Evolutionary conservation across 2,888 invertebrate species (phyloP).

Genomic region (Chaetogeoica ovagalla): DNA sequence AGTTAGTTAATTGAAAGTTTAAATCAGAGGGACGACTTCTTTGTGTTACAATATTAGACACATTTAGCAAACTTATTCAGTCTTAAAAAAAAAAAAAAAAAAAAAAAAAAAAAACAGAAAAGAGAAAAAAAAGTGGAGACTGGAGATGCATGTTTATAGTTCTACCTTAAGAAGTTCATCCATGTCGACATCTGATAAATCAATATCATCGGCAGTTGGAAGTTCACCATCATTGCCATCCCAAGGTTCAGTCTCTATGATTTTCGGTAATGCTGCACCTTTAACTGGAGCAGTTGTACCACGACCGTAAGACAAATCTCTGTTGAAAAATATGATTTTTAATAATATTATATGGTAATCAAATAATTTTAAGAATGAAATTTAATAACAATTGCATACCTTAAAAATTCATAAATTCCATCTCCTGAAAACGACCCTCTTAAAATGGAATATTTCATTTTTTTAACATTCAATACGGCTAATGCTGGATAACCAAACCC

Average conservation of each 20-base stretch:
- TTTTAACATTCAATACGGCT: conserved; percentile 94
- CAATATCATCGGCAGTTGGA: conserved; percentile 85
- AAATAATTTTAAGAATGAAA: not conserved
- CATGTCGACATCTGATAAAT: conserved; percentile 85
- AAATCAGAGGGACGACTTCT: conserved; percentile 20
- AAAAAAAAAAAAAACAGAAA: conserved; percentile 42
- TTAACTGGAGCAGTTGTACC: conserved; percentile 87
- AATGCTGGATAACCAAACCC: conserved; percentile 98
- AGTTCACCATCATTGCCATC: conserved; percentile 92
- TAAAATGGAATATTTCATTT: conserved; percentile 92
- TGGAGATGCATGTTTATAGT: conserved; percentile 36
- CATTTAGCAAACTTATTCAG: conserved; percentile 35
- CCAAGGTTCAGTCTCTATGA: conserved; percentile 76
- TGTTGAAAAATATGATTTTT: conserved; percentile 57
- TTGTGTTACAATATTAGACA: conserved; percentile 19
- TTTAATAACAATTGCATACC: conserved; percentile 60
- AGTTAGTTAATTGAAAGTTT: not conserved
- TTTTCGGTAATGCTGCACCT: conserved; percentile 77
- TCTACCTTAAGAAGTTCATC: conserved; percentile 63
- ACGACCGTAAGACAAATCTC: conserved; percentile 89
- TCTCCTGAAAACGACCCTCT: conserved; percentile 91
- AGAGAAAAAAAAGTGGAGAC: conserved; percentile 38
- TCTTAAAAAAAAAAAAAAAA: conserved; percentile 53
- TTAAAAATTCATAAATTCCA: conserved; percentile 93
- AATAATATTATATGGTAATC: not conserved